A percentile compares a stretch with the other conserved stretches of the same genome.
Conservation (phyloP, 2,113 vertebrate genomes). For the Mirza zaza region DNA sequence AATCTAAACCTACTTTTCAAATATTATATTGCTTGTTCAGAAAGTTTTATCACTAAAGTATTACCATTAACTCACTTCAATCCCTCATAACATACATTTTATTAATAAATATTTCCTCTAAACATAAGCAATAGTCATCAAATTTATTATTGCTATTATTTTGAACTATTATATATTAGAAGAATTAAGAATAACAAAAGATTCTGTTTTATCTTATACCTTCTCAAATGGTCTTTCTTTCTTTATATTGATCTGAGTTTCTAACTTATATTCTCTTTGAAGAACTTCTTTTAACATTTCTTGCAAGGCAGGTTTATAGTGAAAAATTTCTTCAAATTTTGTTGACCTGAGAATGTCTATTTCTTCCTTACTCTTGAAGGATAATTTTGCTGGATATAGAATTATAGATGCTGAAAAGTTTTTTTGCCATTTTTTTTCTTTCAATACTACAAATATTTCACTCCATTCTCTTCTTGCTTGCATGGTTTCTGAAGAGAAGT, state of each 20-base stretch:
- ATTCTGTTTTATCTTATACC: neutral
- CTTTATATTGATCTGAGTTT: neutral
- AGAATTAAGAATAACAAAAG: neutral
- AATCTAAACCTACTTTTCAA: neutral
- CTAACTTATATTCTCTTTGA: neutral
- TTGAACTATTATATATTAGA: neutral
- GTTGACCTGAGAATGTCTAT: neutral
- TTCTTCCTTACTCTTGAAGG: neutral
- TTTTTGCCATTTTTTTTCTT: neutral
- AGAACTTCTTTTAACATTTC: neutral
- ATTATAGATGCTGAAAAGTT: fast-evolving
- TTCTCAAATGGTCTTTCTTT: neutral
- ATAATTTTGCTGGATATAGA: neutral
- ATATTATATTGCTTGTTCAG: neutral
- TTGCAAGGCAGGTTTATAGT: neutral
- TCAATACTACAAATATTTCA: neutral
- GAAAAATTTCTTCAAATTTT: neutral
- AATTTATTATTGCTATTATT: neutral
- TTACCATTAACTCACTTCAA: neutral
- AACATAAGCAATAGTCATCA: neutral
- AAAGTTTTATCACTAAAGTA: neutral
- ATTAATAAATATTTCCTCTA: neutral
- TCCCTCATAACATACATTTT: neutral
- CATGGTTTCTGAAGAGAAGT: neutral
- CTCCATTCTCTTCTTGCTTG: neutral